A percentile compares a stretch with the other conserved stretches of the same genome.
These are phyloP conservation scores for Frankliniella intonsa DNA, from an alignment of 2,888 invertebrate genomes.

Conservation along the genomic window DNA sequence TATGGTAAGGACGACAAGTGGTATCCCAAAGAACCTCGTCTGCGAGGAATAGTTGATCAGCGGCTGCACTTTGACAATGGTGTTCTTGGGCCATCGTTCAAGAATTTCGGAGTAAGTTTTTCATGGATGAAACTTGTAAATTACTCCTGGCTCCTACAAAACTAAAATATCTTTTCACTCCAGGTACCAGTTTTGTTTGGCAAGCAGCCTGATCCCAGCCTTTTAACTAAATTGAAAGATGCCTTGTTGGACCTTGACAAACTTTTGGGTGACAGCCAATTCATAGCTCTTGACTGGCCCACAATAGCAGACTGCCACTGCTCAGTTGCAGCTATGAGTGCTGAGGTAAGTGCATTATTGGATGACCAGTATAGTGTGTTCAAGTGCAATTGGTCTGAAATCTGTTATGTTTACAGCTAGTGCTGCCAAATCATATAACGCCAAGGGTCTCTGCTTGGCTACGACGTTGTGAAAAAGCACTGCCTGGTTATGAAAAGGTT, in stretches of 20 bases:
- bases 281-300: not conserved
- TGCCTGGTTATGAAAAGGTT: not conserved
- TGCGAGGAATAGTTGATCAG: not conserved
- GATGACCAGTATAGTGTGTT: not conserved
- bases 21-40: not conserved
- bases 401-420: not conserved
- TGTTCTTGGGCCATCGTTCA: not conserved
- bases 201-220: not conserved
- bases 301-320: slow-evolving; percentile 1
- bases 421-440: not conserved
- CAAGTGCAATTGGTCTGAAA: not conserved
- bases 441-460: not conserved
- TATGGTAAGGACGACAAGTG: slow-evolving; percentile 4
- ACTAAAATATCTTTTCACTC: not conserved
- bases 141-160: not conserved
- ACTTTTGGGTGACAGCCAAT: not conserved
- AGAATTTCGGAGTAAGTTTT: not conserved
- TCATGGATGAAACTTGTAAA: not conserved
- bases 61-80: not conserved
- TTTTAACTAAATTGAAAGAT: not conserved
- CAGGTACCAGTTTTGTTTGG: not conserved
- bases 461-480: not conserved
- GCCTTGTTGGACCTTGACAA: not conserved
- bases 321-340: not conserved
- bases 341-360: not conserved